Conservation (phyloP, 2,113 vertebrate species). For the Onychorhynchus coronatus region DNA sequence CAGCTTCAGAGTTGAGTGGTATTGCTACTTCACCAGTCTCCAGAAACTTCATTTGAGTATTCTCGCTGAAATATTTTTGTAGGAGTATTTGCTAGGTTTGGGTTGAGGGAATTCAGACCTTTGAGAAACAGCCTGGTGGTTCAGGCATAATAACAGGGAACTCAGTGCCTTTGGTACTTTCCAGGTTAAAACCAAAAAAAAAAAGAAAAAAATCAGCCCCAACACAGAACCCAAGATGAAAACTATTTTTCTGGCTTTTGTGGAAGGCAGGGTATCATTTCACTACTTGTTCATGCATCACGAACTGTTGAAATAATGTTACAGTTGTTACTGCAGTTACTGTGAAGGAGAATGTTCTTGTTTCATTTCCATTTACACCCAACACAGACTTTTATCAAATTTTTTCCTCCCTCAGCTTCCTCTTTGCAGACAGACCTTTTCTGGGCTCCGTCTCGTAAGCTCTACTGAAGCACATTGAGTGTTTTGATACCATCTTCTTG, state of each 20-base stretch:
- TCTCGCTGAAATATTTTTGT: background rate
- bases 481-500: background rate
- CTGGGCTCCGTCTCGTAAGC: background rate
- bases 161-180: background rate
- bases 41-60: background rate
- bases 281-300: background rate
- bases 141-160: background rate
- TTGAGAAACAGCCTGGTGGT: background rate
- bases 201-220: fast-evolving
- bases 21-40: background rate
- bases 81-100: background rate
- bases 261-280: background rate
- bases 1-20: background rate
- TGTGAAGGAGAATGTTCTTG: background rate
- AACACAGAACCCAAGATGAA: background rate
- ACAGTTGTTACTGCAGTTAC: background rate
- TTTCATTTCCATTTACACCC: background rate
- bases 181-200: background rate
- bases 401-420: background rate
- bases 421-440: background rate
- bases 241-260: background rate
- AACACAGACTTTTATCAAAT: background rate
- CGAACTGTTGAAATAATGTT: background rate
- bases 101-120: background rate
- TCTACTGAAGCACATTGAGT: background rate